Conservation (phyloP, 2,113 vertebrate species). For the Leucopsar rothschildi region DNA sequence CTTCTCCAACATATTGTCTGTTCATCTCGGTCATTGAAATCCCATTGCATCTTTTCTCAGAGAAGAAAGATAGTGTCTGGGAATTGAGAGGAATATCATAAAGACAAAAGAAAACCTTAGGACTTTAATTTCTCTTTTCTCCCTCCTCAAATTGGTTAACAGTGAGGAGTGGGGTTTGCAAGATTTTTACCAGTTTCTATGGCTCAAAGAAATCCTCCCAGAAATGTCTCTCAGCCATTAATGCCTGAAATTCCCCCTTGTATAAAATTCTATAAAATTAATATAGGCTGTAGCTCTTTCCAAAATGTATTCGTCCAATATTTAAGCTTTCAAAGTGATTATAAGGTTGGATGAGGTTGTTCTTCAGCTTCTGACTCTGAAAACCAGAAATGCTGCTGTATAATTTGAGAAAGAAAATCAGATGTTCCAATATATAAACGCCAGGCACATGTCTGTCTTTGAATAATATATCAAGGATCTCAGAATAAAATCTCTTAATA, state of each 20-base stretch:
- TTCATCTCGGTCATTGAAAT: background rate
- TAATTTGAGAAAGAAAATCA: constrained; percentile 2
- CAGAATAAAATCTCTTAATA: constrained; percentile 12
- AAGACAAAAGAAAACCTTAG: background rate
- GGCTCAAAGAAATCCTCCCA: background rate
- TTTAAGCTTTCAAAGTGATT: constrained; percentile 46
- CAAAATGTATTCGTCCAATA: background rate
- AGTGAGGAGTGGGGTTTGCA: background rate
- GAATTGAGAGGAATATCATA: background rate
- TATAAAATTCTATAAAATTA: constrained; percentile 16
- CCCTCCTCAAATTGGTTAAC: fast-evolving
- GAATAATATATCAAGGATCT: constrained; percentile 9
- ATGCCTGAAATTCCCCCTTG: background rate
- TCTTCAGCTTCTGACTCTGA: constrained; percentile 1
- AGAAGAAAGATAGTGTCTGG: background rate
- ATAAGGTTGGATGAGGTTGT: background rate
- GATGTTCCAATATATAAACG: background rate
- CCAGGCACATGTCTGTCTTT: background rate
- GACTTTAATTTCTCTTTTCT: background rate
- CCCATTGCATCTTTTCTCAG: background rate
- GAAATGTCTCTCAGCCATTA: background rate
- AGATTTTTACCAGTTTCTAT: background rate
- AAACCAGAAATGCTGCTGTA: background rate
- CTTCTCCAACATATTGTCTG: background rate
- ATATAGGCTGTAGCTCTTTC: background rate